Evolutionary conservation across 2,888 invertebrate genomes (phyloP), one percentile per base, ranked within the genome.

Genomic region (Yponomeuta malinellus): DNA sequence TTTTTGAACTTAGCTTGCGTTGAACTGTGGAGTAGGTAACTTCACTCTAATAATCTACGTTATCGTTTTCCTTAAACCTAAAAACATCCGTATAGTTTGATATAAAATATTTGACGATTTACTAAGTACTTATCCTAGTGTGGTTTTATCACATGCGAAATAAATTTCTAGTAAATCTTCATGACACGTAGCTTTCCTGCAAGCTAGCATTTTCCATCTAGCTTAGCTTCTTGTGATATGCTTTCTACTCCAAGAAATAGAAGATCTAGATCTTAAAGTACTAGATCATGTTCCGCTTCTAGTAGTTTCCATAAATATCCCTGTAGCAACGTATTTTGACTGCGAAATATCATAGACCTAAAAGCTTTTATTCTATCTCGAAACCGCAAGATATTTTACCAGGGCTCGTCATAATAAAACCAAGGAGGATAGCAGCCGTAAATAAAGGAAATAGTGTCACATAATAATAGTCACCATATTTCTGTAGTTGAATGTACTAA

Each of bases 1-100:
- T 78, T 78, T 78, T 75, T 74, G 76, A 75, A 72, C 33, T 37
- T 33, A 63, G 67, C 69, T 23, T 10, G 52, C 67, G 15, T 43
- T 43, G 10, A 59, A 59, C 52, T 59, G 15, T 59, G 5, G 52
- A 15, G 52, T 59, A 59, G 52, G 52, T 59, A 52, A 52, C 52
- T 52, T 52, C 52, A 52, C 52, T 52, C 5, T 52, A 15, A 52
- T 52, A 52, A 52, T 12, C 2, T 12, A 33, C 33, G 3, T 33
- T 33, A 33, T 5, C 5, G 33, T 33, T 33, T 33, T 1, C 2
- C 33, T 33, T 4, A 33, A 33, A 33, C 33, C 1, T 33, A 33
- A 33, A 5, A 23, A 23, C 23, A 23, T 23, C 23, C 23, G 23
- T 23, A 23, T 23, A 23, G 23, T 23, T 23, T 23, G 23, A 23